phyloP scores from a whole-genome alignment of 2,888 invertebrate genomes.

The Lasioglossum figueresi region DNA sequence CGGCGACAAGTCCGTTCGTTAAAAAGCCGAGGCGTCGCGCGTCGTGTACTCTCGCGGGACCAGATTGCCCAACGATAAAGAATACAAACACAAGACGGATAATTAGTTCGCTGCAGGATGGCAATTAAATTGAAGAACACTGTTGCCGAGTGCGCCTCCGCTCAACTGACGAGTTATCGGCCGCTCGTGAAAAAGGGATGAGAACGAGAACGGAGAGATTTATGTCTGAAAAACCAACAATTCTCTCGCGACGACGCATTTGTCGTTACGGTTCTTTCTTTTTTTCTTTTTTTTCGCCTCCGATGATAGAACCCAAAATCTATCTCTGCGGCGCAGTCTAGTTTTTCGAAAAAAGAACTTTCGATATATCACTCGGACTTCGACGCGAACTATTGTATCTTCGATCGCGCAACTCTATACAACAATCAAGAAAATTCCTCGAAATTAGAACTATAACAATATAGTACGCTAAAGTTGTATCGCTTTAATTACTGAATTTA shows the following conservation, averaged over 20 bases:
- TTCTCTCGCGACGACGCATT: constrained; percentile 26
- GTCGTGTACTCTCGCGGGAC: not conserved
- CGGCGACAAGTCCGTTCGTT: not conserved
- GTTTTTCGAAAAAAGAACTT: not conserved
- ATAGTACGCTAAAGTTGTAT: too few species aligned
- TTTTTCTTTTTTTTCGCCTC: not conserved
- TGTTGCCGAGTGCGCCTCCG: constrained; percentile 43
- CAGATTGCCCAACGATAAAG: constrained; percentile 27
- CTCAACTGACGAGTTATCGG: constrained; percentile 37
- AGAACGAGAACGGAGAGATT: constrained; percentile 35
- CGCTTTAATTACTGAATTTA: too few species aligned
- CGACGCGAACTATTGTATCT: not conserved
- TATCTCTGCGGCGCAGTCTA: not conserved
- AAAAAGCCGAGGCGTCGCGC: constrained; percentile 1
- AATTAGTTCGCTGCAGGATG: constrained; percentile 43
- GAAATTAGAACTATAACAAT: too few species aligned
- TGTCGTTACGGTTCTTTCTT: constrained; percentile 26
- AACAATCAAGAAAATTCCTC: not conserved
- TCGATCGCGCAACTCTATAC: not conserved
- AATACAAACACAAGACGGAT: constrained; percentile 33
- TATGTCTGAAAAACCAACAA: constrained; percentile 35
- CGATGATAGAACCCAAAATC: not conserved
- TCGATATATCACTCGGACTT: not conserved
- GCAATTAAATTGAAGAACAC: constrained; percentile 63
- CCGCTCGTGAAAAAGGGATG: constrained; percentile 24